A percentile compares a stretch with the other conserved stretches of the same genome.
Evolutionary conservation across 2,113 vertebrate species (phyloP).

Genomic region (Neodontobutis hainanensis): DNA sequence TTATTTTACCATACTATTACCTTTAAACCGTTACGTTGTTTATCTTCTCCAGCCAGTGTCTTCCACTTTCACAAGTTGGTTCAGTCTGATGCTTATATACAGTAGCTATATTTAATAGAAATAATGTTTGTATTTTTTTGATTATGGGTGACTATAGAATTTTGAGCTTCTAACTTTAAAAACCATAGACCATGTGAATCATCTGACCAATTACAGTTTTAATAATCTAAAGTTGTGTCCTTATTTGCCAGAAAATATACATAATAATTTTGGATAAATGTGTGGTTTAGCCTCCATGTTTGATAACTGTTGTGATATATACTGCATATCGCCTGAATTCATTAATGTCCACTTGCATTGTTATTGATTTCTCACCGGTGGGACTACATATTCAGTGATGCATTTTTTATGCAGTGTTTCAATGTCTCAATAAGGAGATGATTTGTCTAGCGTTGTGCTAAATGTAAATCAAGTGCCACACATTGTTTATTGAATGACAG

Average conservation of each 20-base stretch:
- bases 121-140: no score
- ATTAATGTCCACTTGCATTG: not conserved
- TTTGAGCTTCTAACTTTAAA: no score
- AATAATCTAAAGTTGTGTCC: no score
- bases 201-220: no score
- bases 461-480: constrained; percentile 54
- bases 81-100: no score
- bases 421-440: constrained; percentile 16
- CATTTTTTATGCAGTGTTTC: constrained; percentile 12
- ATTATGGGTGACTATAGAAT: no score
- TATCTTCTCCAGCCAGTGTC: not conserved
- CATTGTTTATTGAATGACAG: constrained; percentile 63
- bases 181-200: no score
- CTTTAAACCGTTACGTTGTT: no score
- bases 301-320: not conserved
- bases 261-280: no score
- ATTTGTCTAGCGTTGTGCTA: constrained; percentile 31
- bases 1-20: not conserved
- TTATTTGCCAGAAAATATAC: no score
- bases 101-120: no score
- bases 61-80: not conserved
- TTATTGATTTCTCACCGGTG: not conserved
- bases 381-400: constrained; percentile 13
- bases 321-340: constrained; percentile 3
- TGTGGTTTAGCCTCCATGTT: not conserved